Base-by-base conservation (phyloP, 1,140 invertebrate genomes). In the Bursaphelenchus mucronatus region DNA sequence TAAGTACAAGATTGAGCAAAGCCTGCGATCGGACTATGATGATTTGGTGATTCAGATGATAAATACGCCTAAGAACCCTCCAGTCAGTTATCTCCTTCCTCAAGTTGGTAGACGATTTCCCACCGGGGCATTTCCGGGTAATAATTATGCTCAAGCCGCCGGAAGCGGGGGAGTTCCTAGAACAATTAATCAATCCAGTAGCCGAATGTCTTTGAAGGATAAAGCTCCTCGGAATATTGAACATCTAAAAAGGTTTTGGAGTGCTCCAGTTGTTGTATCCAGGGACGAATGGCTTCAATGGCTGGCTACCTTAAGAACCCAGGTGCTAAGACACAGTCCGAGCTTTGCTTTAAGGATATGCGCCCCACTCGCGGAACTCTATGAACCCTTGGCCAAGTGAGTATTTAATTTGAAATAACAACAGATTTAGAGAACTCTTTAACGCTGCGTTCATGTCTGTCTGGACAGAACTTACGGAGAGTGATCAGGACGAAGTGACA, bases 391-490 rank as follows among this genome's bases (percentile, higher is more conserved):
- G 7, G 88, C 94, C 0, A 84, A 82, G 85, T 86, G 75, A 65
- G 47, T 41, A 10, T 21, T 46, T 65, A 40, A 15, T 57, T 55
- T n/a, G 39, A 65, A 63, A 13, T 2, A 9, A 19, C 45, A 21
- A 46, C 21, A 13, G 11, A 3, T 71, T 55, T 54, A 86, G 92
- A 43, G 94, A 98, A 79, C 83, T 99, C 19, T 98, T 99, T 78
- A 98, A 99, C 82, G 94, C 94, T 0, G 92, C 95, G 0, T 99
- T 99, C 83, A 91, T 98, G 3, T 96, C 93, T 0, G 97, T 94
- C 80, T 99, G 96, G 96, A 92, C 92, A 0, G 92, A 98, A 82
- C 82, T 99, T 2, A 88, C 87, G 54, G 87, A 89, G 40, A 83
- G 86, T 0, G 88, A 91, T 50, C 90, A 94, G 73, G 85, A 88